Evolutionary conservation across 2,888 invertebrate species (phyloP), one percentile per base, ranked within the genome.

Genomic region (Ariolimax columbianus): DNA sequence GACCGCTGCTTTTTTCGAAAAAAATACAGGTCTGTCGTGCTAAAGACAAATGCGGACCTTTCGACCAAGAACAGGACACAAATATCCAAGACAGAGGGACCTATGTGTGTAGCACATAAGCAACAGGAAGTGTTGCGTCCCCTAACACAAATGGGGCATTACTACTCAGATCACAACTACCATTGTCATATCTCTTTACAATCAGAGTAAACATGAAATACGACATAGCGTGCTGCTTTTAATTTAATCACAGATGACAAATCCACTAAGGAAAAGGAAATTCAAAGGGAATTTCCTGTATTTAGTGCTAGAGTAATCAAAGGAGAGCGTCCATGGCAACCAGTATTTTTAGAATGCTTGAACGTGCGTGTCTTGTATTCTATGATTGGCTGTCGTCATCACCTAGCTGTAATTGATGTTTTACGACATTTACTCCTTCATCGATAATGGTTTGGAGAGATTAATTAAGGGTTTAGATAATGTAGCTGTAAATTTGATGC

Each of bases 311-410:
- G 63, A 63, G 30, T 63, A 63, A 63, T 63, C 63, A 63, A n/a
- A 59, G n/a, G 63, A 1, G n/a, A 63, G 63, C 63, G 63, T 63
- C 63, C 63, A 63, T 63, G 63, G 63, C 63, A 63, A 63, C 63
- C 63, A 30, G 63, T 63, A 63, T 63, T 63, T 63, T 63, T 63
- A 30, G 63, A 63, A 17, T 2, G 3, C 55, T 23, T 55, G 55
- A 55, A 55, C 6, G 55, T 23, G 55, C 23, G 55, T 55, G 23
- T 55, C 55, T 7, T 17, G 17, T 23, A 55, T 55, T 55, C 17
- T 55, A 19, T 55, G 55, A 55, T 55, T 55, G 23, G 23, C 55
- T 17, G 17, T 55, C 55, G 17, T 55, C 55, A 55, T 55, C 14
- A 23, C 55, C 19, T 11, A 3, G 19, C 17, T 55, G 55, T 55